Percentiles rank a stretch among this genome's conserved stretches.
Evolutionary conservation across 2,888 invertebrate genomes (phyloP).

Genomic region (Epicampocera succincta): DNA sequence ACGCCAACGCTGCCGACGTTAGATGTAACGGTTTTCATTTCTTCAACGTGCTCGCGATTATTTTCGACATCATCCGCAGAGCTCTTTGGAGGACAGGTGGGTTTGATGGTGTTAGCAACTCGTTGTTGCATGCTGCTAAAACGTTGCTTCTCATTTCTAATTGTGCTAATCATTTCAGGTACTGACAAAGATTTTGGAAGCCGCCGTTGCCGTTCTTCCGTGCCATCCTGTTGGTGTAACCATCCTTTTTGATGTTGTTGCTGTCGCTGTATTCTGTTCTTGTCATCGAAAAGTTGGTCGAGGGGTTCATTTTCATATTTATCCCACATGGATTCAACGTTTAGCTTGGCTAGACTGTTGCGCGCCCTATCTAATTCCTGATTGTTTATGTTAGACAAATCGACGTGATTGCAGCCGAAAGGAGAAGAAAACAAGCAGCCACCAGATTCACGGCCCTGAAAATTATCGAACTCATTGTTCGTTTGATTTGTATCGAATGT

Average conservation of each 20-base stretch:
- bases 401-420: slow-evolving; percentile 66
- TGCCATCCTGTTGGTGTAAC: background rate
- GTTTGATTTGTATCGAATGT: too few species aligned
- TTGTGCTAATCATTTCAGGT: slow-evolving; percentile 72
- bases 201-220: background rate
- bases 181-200: background rate
- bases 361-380: slow-evolving; percentile 50
- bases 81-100: background rate
- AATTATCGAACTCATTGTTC: slow-evolving; percentile 73
- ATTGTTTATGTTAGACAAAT: slow-evolving; percentile 67
- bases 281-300: slow-evolving; percentile 76
- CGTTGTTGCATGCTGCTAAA: slow-evolving; percentile 72
- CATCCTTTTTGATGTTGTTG: too few species aligned
- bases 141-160: slow-evolving; percentile 74
- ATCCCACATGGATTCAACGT: slow-evolving; percentile 73
- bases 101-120: slow-evolving; percentile 51
- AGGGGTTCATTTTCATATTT: slow-evolving; percentile 77
- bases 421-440: slow-evolving; percentile 75
- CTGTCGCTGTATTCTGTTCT: too few species aligned
- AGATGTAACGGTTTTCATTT: slow-evolving; percentile 73
- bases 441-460: slow-evolving; percentile 73
- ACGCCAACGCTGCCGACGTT: slow-evolving; percentile 75
- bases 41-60: slow-evolving; percentile 73
- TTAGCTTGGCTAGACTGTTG: slow-evolving; percentile 55
- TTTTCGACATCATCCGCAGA: slow-evolving; percentile 34